phyloP scores from a whole-genome alignment of 1,140 invertebrate species.

The Solenopsis fugax region DNA sequence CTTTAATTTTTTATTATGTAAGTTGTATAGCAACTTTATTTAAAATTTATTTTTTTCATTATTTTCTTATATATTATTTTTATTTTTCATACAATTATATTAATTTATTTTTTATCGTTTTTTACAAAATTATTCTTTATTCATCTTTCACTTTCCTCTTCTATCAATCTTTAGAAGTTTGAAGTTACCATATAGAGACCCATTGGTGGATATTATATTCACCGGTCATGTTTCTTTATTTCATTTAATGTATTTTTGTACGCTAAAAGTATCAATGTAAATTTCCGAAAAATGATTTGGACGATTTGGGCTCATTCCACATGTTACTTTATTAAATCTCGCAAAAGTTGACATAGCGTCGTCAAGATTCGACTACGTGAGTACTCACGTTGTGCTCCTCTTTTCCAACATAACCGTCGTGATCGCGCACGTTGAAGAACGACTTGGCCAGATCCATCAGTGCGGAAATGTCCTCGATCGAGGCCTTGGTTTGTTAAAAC shows the following conservation, averaged over 20 bases:
- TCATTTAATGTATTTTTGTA: constrained; percentile 8
- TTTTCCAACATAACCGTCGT: constrained; percentile 95
- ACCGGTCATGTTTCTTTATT: not conserved
- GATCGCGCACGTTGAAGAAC: constrained; percentile 93
- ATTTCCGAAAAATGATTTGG: not conserved
- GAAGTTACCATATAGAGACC: not conserved
- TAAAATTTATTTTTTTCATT: constrained; percentile 1
- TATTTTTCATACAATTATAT: not conserved
- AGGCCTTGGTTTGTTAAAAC: not conserved
- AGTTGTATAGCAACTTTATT: not conserved
- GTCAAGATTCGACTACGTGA: not conserved
- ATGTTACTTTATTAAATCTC: constrained; percentile 13
- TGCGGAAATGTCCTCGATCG: not conserved
- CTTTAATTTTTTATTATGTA: not conserved
- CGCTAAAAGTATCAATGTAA: not conserved
- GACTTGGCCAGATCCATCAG: constrained; percentile 95
- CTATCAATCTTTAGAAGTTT: not conserved
- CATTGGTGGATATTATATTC: not conserved
- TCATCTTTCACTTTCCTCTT: not conserved
- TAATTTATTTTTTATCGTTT: not conserved
- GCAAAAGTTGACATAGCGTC: not conserved
- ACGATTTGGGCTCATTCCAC: not conserved
- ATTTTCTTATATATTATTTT: not conserved
- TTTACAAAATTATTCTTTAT: not conserved
- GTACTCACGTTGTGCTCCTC: constrained; percentile 92